Base-by-base conservation (phyloP, 1,140 invertebrate species). In the Trichomalopsis sarcophagae region DNA sequence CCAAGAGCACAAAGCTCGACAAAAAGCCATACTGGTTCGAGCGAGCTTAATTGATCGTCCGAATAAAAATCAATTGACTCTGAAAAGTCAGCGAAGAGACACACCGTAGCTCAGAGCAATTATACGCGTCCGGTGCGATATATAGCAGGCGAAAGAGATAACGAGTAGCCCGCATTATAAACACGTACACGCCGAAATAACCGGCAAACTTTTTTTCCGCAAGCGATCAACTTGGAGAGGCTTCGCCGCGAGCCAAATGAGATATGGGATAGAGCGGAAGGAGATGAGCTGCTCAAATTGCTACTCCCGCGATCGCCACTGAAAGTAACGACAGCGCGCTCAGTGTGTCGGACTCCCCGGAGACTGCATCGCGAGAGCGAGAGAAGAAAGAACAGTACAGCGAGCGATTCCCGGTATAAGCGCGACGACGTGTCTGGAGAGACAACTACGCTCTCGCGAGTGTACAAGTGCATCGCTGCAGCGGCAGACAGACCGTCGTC, bases 401-500 rank as follows among this genome's bases (percentile, higher is more conserved):
- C 86, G 86, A 87, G 76, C 86, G 88, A 91, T 92, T 91, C 90
- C 89, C 82, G 89, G 91, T 92, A 92, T 62, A 62, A 87, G 86
- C 76, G 87, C 89, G 86, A 88, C 84, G 90, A 92, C 91, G 91
- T 92, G 92, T 89, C 88, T 91, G 88, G 91, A 87, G 89, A 92
- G 90, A 91, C 90, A 92, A 92, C 90, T 90, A n/a, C 14, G 30
- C 33, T 17, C 7, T 4, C 27, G 17, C 17, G 40, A 44, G 40
- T 44, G 40, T 44, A 44, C 10, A 9, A 9, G 10, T n/a, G 21
- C 21, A n/a, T 62, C 1, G 55, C 21, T 7, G 55, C 55, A n/a
- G 11, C 55, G 55, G 5, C 55, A 62, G 55, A 62, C 55, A 62
- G 55, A 62, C 55, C 17, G 55, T 62, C 55, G 55, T 62, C 55